Base-by-base conservation (phyloP, 1,140 invertebrate species). In the Asbolus verrucosus region DNA sequence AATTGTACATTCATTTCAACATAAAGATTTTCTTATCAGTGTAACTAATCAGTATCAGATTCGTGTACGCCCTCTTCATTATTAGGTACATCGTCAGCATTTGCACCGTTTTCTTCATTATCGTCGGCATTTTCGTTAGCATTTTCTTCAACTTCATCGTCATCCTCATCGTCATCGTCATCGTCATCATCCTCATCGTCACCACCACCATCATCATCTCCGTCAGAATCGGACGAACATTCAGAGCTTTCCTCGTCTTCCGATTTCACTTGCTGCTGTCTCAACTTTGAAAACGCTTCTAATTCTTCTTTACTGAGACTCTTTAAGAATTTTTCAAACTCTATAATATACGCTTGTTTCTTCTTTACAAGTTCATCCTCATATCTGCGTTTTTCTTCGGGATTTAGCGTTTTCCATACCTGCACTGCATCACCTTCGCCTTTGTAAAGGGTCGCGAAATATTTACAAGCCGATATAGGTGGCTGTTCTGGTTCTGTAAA, bases 271-370 rank as follows among this genome's bases (percentile, higher is more conserved):
- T 65, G 61, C 21, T 65, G 31, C 6, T 39, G 33, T 13, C 39
- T 19, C 6, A 19, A 30, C 16, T 69, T 60, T 2, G 76, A 81
- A 65, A 77, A 81, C 59, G 70, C 72, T 41, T 78, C 77, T 21
- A 82, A 67, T 50, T 81, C 75, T 18, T 81, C 78, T 67, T 79
- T 80, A 8, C 74, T 73, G 15, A 82, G 65, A 66, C 79, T 82
- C 65, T 80, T 80, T n/a, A 83, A 69, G 67, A 84, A 84, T 38
- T 79, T 79, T 65, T 83, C 79, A 68, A 83, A 81, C 6, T 82
- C 80, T 33, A 78, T 73, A 41, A 83, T 82, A 70, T 84, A 84
- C 39, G 77, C 77, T 15, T 81, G 62, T 54, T 80, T 81, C 4
- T 79, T 69, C 27, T 79, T 74, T 9, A 68, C 66, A 6, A 82